Evolutionary conservation across 2,797 vertebrate genomes (phyloP).

Genomic region (Acanthurus leucopareius): DNA sequence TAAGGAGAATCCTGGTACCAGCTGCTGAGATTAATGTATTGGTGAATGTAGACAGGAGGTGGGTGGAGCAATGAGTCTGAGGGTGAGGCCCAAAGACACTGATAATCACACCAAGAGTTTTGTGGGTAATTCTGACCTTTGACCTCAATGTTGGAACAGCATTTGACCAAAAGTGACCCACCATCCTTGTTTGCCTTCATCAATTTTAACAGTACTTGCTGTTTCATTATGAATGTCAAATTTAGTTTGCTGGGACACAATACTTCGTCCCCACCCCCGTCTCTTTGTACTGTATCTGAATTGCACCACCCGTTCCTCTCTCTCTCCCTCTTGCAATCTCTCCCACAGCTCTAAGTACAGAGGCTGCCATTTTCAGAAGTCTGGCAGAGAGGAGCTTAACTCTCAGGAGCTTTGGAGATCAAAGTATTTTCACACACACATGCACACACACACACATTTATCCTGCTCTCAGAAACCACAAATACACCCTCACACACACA

Average conservation of each 20-base stretch:
- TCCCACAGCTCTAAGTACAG: conserved; percentile 30
- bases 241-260: conserved; percentile 17
- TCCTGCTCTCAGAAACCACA: conserved; percentile 3
- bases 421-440: conserved; percentile 57
- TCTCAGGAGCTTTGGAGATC: conserved; percentile 64
- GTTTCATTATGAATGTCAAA: conserved; percentile 3
- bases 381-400: conserved; percentile 65
- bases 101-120: not conserved
- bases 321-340: conserved; percentile 1
- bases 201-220: conserved; percentile 5
- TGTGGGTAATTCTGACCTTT: conserved; percentile 5
- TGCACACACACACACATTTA: conserved; percentile 24
- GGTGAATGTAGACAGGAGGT: not conserved
- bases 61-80: not conserved
- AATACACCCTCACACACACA: conserved; percentile 16
- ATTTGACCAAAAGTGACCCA: conserved; percentile 3
- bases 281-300: conserved; percentile 23
- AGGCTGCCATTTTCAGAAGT: conserved; percentile 61
- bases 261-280: not conserved
- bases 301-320: conserved; percentile 15
- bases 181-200: not conserved
- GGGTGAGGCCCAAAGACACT: not conserved
- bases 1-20: not conserved
- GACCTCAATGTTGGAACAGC: not conserved
- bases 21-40: not conserved